Conservation (phyloP, 35 echinoderm and acorn worm genomes). For the Apostichopus californicus region DNA sequence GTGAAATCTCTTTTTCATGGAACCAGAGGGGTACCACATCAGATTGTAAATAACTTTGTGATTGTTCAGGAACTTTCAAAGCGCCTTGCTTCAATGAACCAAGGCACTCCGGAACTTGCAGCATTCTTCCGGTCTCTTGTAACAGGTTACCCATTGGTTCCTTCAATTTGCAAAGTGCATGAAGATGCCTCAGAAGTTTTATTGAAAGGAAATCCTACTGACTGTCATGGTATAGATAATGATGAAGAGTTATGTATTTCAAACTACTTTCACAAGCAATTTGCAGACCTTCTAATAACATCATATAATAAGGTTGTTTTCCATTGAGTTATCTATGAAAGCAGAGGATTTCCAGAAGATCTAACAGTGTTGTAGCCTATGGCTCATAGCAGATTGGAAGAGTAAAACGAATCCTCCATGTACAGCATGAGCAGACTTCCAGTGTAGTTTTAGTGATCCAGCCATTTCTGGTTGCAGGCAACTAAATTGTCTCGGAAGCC, state of each 20-base stretch:
- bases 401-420: constrained; percentile 3
- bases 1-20: constrained; percentile 40
- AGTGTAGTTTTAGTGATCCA: not conserved
- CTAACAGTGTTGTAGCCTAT: not conserved
- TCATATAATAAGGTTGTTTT: not conserved
- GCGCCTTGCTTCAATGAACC: not conserved
- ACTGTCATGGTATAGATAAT: not conserved
- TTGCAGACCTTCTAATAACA: not conserved
- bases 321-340: not conserved
- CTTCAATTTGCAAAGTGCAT: not conserved
- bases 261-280: not conserved
- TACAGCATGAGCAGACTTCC: not conserved
- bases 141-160: constrained; percentile 29
- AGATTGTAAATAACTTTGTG: constrained; percentile 37
- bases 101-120: not conserved
- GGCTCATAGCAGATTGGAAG: not conserved
- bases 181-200: not conserved
- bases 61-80: constrained; percentile 35
- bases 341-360: not conserved
- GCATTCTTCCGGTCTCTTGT: not conserved
- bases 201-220: not conserved
- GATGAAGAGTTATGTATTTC: not conserved
- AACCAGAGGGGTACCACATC: constrained; percentile 23
- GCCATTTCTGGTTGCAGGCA: not conserved
- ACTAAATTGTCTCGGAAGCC: not conserved